Evolutionary conservation across 2,797 vertebrate genomes (phyloP).

Genomic region (Aplochiton taeniatus): DNA sequence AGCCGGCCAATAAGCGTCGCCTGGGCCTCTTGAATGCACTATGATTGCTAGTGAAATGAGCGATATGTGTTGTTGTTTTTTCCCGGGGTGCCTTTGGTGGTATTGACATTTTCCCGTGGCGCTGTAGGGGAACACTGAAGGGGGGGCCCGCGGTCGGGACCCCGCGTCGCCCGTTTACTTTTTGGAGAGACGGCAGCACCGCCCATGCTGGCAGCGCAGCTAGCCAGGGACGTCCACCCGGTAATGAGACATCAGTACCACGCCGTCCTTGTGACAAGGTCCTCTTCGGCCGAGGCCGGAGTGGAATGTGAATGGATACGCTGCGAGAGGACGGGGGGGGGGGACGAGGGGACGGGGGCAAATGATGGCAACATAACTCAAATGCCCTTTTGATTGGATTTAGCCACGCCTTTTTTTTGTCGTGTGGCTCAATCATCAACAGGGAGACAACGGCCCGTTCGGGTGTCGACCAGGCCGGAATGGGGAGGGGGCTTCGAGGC

Average conservation of each 20-base stretch:
- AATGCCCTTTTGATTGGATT: conserved; percentile 61
- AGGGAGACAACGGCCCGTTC: conserved; percentile 52
- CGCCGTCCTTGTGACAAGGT: conserved; percentile 72
- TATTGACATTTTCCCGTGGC: conserved; percentile 63
- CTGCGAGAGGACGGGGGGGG: conserved; percentile 34
- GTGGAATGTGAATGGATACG: conserved; percentile 72
- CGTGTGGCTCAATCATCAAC: conserved; percentile 47
- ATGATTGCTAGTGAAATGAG: conserved; percentile 69
- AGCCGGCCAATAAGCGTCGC: conserved; percentile 55
- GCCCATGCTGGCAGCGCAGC: conserved; percentile 48
- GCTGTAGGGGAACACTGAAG: conserved; percentile 58
- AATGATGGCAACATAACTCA: conserved; percentile 52
- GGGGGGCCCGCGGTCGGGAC: conserved; percentile 20
- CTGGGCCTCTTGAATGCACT: conserved; percentile 53
- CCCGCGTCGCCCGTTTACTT: too few relatives aligned
- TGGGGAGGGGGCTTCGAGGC: background rate
- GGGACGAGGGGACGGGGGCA: too few relatives aligned
- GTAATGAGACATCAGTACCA: conserved; percentile 79
- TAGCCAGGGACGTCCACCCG: conserved; percentile 68
- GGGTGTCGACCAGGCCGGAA: conserved; percentile 33
- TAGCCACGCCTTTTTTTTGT: conserved; percentile 46
- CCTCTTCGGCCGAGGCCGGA: conserved; percentile 65
- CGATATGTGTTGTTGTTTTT: conserved; percentile 29
- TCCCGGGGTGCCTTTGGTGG: conserved; percentile 54
- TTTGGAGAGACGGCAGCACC: too few relatives aligned